phyloP scores from a whole-genome alignment of 2,797 vertebrate species.

The Lophius americanus region DNA sequence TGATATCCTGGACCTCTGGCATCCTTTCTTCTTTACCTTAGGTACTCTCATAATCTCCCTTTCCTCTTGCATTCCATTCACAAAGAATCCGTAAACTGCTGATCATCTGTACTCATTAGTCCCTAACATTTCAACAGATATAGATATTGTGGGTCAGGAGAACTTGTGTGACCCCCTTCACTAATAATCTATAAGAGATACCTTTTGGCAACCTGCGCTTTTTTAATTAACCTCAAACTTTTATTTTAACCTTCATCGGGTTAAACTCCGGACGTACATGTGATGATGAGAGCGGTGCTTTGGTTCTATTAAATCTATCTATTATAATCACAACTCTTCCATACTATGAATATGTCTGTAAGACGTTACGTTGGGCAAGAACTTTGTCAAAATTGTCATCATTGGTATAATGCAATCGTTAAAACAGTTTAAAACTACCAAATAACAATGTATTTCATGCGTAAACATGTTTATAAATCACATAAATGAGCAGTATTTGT shows the following conservation, averaged over 20 bases:
- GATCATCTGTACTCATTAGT: background rate
- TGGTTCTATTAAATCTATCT: no score
- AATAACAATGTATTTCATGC: no score
- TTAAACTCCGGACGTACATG: background rate
- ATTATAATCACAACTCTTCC: background rate
- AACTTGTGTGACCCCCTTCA: background rate
- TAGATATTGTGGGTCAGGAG: background rate
- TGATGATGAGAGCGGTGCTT: no score
- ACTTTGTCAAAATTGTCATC: background rate
- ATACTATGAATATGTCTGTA: background rate
- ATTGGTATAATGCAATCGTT: no score
- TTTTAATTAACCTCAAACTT: background rate
- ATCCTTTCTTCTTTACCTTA: background rate
- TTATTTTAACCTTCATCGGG: background rate
- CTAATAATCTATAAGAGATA: background rate
- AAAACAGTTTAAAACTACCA: no score
- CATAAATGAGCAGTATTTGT: no score
- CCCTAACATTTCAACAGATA: background rate
- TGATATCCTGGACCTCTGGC: slow-evolving; percentile 1
- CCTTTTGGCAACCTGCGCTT: background rate
- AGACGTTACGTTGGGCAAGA: background rate
- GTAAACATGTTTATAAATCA: no score
- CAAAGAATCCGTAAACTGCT: slow-evolving; percentile 6
- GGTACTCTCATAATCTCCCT: slow-evolving; percentile 14
- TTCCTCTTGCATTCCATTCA: background rate